Base-by-base conservation (phyloP, 2,797 vertebrate genomes). In the Paguma larvata region DNA sequence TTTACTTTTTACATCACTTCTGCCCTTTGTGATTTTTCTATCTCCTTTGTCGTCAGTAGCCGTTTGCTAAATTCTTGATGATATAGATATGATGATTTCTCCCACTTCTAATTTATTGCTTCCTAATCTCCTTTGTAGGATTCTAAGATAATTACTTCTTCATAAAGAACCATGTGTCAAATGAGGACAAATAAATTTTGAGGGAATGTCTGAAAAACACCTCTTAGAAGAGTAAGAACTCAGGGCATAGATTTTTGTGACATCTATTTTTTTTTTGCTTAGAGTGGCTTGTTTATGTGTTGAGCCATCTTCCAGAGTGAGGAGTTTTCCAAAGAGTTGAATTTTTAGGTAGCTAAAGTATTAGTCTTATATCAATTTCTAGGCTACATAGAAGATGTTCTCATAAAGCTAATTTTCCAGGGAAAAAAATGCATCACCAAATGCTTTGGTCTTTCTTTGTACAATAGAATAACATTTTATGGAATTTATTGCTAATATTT, bases 401-500 rank as follows among this genome's bases (percentile, higher is more conserved):
- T 63, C 11, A 80, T 75, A 85, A 83, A 19, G 13, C 38, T 88
- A 48, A 72, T 82, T 92, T 95, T 93, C 94, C 48, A 30, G 62
- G 5, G 15, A 85, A 94, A 46, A 48, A 62, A 85, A 93, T 30
- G 0, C 9, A 38, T 68, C 75, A 63, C 21, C 41, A 80, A 7
- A 16, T 59, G 59, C 51, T 21, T 70, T 80, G 78, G 2, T 34
- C 27, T 91, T 91, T 90, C 65, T 70, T 46, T 84, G 65, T 44
- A 67, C 44, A 85, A 70, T 18, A 75, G 62, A 88, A 6, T 53
- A 85, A 21, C 44, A 10, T 82, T 70, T 86, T 44, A 32, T 16
- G 16, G 14, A 70, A 63, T 65, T 88, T 92, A 63, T 77, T 41
- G 10, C 93, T 38, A 92, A 27, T 85, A 51, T 90, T 97, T 83